phyloP scores from a whole-genome alignment of 2,888 invertebrate genomes.

The Strigamia crassipes region DNA sequence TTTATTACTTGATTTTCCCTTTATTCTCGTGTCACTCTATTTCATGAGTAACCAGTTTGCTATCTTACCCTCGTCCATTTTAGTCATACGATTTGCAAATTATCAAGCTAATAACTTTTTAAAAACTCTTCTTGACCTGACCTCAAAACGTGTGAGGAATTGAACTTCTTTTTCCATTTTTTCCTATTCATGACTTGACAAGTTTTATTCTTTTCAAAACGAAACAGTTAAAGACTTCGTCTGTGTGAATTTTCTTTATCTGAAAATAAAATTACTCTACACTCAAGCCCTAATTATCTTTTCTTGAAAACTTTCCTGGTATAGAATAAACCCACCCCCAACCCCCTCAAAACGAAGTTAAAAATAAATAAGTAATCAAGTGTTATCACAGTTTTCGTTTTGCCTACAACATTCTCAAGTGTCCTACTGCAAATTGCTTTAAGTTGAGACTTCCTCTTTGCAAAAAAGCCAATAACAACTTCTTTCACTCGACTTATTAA shows the following conservation, averaged over 20 bases:
- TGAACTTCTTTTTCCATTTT: slow-evolving; percentile 32
- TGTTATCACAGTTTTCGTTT: slow-evolving; percentile 35
- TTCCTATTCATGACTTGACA: slow-evolving; percentile 42
- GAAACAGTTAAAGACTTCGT: slow-evolving; percentile 8
- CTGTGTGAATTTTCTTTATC: slow-evolving; percentile 38
- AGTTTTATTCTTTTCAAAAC: slow-evolving; percentile 37
- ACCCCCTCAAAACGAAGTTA: slow-evolving; percentile 2
- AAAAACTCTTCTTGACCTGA: slow-evolving; percentile 38
- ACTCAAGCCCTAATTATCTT: slow-evolving; percentile 14
- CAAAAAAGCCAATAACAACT: slow-evolving; percentile 8
- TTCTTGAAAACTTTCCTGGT: slow-evolving; percentile 23
- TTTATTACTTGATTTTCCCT: not conserved
- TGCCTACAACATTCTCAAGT: slow-evolving; percentile 42
- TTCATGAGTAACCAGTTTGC: slow-evolving; percentile 35
- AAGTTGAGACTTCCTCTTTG: slow-evolving; percentile 35
- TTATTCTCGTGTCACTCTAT: not conserved
- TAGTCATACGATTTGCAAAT: slow-evolving; percentile 30
- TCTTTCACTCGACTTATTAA: slow-evolving; percentile 32
- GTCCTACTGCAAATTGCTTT: slow-evolving; percentile 31
- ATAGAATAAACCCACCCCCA: not conserved
- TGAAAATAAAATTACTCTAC: slow-evolving; percentile 20
- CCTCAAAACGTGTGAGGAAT: slow-evolving; percentile 40
- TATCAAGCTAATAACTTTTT: slow-evolving; percentile 42
- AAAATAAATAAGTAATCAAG: slow-evolving; percentile 37
- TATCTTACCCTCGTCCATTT: not conserved